Base-by-base conservation (phyloP, 2,113 vertebrate species). In the Lepisosteus osseus region DNA sequence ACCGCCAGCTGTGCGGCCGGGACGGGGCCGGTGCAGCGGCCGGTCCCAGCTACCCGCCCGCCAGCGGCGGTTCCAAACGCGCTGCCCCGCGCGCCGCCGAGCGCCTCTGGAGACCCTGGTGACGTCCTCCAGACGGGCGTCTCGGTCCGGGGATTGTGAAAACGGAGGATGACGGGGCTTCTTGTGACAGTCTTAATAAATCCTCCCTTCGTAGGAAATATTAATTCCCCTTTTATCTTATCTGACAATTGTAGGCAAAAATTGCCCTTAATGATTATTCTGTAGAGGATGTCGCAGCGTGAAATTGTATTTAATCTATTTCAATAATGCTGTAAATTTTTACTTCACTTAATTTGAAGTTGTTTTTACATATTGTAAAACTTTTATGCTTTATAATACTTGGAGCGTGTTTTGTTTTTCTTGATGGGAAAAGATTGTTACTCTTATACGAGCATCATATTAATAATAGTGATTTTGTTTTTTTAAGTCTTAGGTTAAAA, bases 81-180 rank as follows among this genome's bases (percentile, higher is more conserved):
- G 67, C 40, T 0, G 65, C 77, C 7, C 12, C 69, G 0, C 78
- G 78, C 43, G 67, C 8, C 4, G 2, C 62, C 54, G 66, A 59
- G 6, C 0, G 47, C 57, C 78, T 88, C 73, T 86, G 89, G 90
- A 81, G 88, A 55, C 88, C 90, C 7, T 89, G 91, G 86, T 88
- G 86, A 80, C 42, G 71, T 70, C 56, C 3, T 54, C 2, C 12
- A 2, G 7, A 8, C 0, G 7, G 54, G 47, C 13, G 61, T 1
- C 3, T 1, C 14, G 1, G 11, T 77, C 51, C 61, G 65, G 54
- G 71, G 61, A 68, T 12, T 56, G 3, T 29, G 66, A 66, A 72
- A 67, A 81, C 79, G 79, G 83, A 85, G 84, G 76, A 79, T 74
- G 80, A 44, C 11, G 77, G 82, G 81, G 72, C 76, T 76, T 75